These are phyloP conservation scores for Lasioglossum albipes DNA, from an alignment of 1,140 invertebrate species.

Conservation along the genomic window DNA sequence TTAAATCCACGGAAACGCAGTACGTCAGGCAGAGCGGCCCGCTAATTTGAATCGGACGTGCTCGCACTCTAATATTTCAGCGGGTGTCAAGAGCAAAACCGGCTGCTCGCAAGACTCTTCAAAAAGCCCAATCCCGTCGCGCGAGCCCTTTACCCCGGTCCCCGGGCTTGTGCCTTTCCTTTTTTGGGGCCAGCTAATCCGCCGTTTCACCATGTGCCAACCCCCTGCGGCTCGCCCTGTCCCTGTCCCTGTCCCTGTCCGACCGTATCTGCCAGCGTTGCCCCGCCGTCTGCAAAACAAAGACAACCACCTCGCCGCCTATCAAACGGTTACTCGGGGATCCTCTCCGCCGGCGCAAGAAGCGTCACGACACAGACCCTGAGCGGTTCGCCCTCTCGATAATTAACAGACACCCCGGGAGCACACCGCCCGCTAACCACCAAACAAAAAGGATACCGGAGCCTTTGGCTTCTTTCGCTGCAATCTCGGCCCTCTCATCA, in stretches of 20 bases:
- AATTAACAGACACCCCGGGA: constrained; percentile 11
- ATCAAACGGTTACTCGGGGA: too few species aligned
- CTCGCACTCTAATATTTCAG: constrained; percentile 73
- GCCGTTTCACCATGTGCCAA: constrained; percentile 5
- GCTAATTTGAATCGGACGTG: constrained; percentile 67
- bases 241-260: background rate
- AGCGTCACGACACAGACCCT: constrained; percentile 14
- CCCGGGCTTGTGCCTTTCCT: background rate
- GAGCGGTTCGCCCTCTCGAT: constrained; percentile 5
- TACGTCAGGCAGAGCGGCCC: background rate
- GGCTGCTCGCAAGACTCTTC: constrained; percentile 55
- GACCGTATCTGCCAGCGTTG: background rate
- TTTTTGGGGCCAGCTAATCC: constrained; percentile 36
- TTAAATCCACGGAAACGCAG: constrained; percentile 26
- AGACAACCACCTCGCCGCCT: background rate
- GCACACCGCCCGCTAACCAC: background rate
- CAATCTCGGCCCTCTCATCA: too few species aligned
- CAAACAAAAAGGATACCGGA: background rate
- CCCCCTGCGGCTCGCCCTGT: background rate
- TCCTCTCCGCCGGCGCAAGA: too few species aligned
- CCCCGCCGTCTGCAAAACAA: background rate
- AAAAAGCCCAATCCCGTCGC: constrained; percentile 46
- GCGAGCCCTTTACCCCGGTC: constrained; percentile 3
- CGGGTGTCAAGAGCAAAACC: constrained; percentile 67
- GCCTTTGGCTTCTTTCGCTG: too few species aligned